These are phyloP conservation scores for Hypotaenidia philippensis DNA, from an alignment of 2,797 vertebrate species.

Conservation along the genomic window DNA sequence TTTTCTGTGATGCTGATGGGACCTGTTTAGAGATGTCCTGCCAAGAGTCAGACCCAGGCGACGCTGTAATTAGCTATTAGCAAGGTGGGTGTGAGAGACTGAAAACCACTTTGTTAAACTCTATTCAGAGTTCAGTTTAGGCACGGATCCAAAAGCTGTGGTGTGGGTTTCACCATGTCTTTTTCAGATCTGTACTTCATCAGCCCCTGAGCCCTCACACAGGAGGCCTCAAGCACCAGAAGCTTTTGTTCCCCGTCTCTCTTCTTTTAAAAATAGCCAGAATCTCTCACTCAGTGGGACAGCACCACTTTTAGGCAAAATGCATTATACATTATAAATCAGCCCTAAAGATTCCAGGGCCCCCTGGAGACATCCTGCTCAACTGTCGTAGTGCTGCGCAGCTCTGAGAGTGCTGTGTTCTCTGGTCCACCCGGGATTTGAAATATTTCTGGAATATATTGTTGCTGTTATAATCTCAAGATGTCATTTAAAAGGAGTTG, in stretches of 20 bases:
- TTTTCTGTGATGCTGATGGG: not conserved
- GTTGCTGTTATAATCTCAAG: conserved; percentile 6
- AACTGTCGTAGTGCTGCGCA: not conserved
- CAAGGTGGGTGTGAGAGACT: not conserved
- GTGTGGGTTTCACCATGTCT: not conserved
- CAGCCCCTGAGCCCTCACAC: not conserved
- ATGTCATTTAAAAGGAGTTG: conserved; percentile 41
- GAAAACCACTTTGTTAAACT: not conserved
- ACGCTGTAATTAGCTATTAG: not conserved
- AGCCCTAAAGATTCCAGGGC: not conserved
- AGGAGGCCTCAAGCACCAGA: not conserved
- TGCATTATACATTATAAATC: not conserved
- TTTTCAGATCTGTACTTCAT: not conserved
- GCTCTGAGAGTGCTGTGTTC: not conserved
- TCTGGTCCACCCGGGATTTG: not conserved
- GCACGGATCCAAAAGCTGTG: not conserved
- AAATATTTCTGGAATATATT: conserved; percentile 28
- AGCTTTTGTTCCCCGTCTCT: not conserved
- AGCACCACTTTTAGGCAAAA: not conserved
- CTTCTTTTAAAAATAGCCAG: not conserved
- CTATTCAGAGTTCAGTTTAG: not conserved
- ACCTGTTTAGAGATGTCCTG: not conserved
- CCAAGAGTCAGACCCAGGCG: not conserved
- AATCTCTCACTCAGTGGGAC: not conserved
- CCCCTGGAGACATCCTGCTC: not conserved